These are phyloP conservation scores for Trinorchestia longiramus DNA, from an alignment of 1,140 invertebrate genomes.

Conservation along the genomic window DNA sequence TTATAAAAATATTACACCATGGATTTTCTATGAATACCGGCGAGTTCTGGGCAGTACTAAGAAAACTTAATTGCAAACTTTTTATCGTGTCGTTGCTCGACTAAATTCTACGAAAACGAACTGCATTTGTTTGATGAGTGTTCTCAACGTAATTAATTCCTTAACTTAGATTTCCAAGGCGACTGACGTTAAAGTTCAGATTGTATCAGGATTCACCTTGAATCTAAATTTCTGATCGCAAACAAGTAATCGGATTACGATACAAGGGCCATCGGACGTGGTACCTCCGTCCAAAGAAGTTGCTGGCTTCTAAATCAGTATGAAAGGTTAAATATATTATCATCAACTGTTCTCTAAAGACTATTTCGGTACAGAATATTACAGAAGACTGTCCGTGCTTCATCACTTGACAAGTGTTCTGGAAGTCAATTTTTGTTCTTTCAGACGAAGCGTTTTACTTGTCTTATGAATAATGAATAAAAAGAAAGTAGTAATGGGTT, in stretches of 20 bases:
- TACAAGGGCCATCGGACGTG: background rate
- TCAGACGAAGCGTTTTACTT: background rate
- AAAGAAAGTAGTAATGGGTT: too few relatives aligned
- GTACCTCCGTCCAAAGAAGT: background rate
- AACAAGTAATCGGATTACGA: constrained; percentile 40
- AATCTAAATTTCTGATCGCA: constrained; percentile 7
- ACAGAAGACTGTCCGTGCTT: background rate
- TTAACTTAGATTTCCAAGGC: background rate
- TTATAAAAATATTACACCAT: background rate
- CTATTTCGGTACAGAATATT: background rate
- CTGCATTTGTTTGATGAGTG: background rate
- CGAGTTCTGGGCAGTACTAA: background rate
- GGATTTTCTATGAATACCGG: background rate
- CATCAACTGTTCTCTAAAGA: background rate
- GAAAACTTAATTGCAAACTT: background rate
- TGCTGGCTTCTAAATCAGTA: background rate
- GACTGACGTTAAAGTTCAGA: background rate
- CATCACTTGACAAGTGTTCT: background rate
- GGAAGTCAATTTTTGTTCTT: background rate
- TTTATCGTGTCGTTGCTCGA: background rate
- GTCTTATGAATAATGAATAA: too few relatives aligned
- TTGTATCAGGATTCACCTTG: background rate
- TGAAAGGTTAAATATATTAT: background rate
- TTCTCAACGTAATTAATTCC: background rate
- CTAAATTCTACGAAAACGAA: background rate